Base-by-base conservation (phyloP, 1,140 invertebrate genomes). In the Uloborus diversus region DNA sequence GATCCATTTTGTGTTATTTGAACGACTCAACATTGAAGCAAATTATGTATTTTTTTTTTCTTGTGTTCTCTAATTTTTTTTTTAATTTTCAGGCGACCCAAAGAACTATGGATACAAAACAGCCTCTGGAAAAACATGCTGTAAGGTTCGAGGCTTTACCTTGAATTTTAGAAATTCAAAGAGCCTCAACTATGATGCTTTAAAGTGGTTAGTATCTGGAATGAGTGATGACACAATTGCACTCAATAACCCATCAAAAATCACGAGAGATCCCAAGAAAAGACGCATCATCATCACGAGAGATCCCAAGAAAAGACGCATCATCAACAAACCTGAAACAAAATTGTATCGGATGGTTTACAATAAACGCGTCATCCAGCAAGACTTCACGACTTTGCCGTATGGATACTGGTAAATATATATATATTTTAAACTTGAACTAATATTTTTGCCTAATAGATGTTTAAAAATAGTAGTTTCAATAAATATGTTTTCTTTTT, bases 341-440 rank as follows among this genome's bases (percentile, higher is more conserved):
- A 66, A 66, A 42, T 4, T n/a, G 35, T 66, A 66, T 66, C 5
- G 62, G 32, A 4, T 35, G 4, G 62, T 66, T 3, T 66, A 66
- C 25, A 25, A 35, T 27, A 66, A 66, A 27, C 13, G 62, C 11
- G 32, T 37, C 11, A 66, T 66, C 7, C 32, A 37, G 14, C 35
- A 30, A 23, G 62, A 66, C 37, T 23, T n/a, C 11, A 42, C 13
- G 4, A 66, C 62, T 9, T 25, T 66, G 14, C 62, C 62, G 13
- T 66, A 66, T 42, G 62, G 62, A 11, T 66, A n/a, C n/a, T n/a
- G n/a, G n/a, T n/a, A n/a, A n/a, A n/a, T n/a, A n/a, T n/a, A n/a
- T n/a, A n/a, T n/a, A n/a, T n/a, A n/a, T n/a, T n/a, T n/a, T n/a
- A n/a, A n/a, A n/a, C n/a, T n/a, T n/a, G n/a, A n/a, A n/a, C n/a